These are phyloP conservation scores for Alethe castanea DNA, from an alignment of 2,113 vertebrate species.

Conservation along the genomic window DNA sequence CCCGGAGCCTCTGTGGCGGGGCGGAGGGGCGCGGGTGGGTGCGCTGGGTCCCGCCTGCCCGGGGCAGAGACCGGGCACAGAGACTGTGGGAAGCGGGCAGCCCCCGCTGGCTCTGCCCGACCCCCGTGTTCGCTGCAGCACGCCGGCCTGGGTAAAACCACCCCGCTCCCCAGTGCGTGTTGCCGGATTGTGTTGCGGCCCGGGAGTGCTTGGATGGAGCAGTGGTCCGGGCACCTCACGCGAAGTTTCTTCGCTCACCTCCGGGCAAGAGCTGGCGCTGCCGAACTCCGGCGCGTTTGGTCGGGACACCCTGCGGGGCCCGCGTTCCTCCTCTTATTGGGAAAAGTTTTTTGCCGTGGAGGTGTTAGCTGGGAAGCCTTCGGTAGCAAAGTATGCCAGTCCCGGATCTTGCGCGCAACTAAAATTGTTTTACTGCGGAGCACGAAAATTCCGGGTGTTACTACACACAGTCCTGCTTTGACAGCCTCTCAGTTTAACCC, in stretches of 20 bases:
- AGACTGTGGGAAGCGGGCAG: neutral
- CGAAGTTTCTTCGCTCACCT: neutral
- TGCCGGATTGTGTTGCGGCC: neutral
- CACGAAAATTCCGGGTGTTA: neutral
- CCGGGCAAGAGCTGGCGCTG: neutral
- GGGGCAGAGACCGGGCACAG: neutral
- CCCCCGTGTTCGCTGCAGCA: neutral
- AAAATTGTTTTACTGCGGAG: neutral
- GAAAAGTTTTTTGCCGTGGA: neutral
- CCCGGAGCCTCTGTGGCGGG: neutral
- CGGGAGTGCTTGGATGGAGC: neutral
- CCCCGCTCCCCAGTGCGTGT: neutral
- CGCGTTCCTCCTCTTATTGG: neutral
- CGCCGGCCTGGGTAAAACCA: neutral
- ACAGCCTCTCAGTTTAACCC: neutral
- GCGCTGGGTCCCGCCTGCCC: neutral
- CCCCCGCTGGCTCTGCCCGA: neutral
- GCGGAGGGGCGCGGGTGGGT: neutral
- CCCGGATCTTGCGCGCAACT: neutral
- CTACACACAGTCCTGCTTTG: accelerated
- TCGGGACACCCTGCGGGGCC: neutral
- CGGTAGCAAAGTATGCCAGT: neutral
- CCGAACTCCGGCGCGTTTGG: neutral
- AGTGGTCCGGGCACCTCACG: neutral
- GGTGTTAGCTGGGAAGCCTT: neutral